Percentiles rank a stretch among this genome's conserved stretches.
phyloP scores from a whole-genome alignment of 2,888 invertebrate species.

The Callinectes sapidus region DNA sequence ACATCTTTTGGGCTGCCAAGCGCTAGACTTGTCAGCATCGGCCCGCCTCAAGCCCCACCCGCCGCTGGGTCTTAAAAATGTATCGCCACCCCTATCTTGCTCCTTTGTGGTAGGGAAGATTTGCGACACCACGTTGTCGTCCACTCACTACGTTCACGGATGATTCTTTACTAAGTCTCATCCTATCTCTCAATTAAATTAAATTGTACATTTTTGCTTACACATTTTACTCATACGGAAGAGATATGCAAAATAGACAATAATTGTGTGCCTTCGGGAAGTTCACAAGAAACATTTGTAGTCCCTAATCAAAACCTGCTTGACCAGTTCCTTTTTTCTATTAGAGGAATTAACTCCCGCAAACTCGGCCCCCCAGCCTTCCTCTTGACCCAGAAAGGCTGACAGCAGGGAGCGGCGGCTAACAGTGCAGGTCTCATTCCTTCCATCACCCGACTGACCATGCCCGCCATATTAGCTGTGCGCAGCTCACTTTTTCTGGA shows the following conservation, averaged over 20 bases:
- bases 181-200: background rate
- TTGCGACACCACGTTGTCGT: background rate
- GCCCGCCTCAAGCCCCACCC: background rate
- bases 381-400: conserved; percentile 11
- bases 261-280: background rate
- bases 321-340: background rate
- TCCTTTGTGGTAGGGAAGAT: background rate
- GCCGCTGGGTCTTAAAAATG: background rate
- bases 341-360: background rate
- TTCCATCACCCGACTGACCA: background rate
- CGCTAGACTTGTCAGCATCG: background rate
- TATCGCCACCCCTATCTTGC: background rate
- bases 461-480: background rate
- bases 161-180: background rate
- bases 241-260: background rate
- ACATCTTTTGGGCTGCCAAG: background rate
- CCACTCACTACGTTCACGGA: background rate
- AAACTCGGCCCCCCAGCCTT: conserved; percentile 15
- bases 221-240: background rate
- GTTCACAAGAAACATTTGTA: background rate
- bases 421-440: background rate
- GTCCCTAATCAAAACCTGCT: background rate
- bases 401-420: background rate
- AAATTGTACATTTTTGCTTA: background rate
- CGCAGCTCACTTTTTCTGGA: background rate